Evolutionary conservation across 2,113 vertebrate genomes (phyloP), one percentile per base, ranked within the genome.

Genomic region (Upupa epops): DNA sequence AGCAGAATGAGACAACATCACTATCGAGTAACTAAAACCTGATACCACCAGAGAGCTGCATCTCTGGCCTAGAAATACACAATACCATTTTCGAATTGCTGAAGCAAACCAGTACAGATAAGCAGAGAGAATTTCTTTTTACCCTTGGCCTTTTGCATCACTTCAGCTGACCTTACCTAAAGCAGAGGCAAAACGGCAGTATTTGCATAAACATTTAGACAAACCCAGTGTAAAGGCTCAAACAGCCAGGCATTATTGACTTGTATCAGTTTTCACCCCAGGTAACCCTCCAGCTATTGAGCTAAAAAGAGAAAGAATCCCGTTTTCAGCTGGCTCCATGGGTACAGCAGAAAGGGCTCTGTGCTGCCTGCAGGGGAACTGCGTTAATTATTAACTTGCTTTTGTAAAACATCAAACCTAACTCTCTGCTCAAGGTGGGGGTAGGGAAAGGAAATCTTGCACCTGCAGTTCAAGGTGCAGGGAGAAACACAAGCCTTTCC

Each of bases 311-410:
- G 84, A 55, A 70, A 91, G 81, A 92, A 94, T 29, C 59, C 29
- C 83, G 94, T 94, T 88, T 96, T 88, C 91, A 64, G 82, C 60
- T 36, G 2, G 18, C 92, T 96, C 96, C 78, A 75, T 18, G 54
- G 94, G 83, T 59, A 55, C 17, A 0, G 71, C 63, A 86, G 85
- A 88, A 94, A 81, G 72, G 71, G 45, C 11, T 0, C 63, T 42
- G 91, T 5, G 66, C 90, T 92, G 93, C 94, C 92, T n/a, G 69
- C 76, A 63, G 93, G 95, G 89, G 34, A 94, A 26, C 46, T 16
- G 65, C 26, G n/a, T 94, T 96, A 93, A 97, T 97, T 90, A 97
- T 97, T 97, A 98, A 97, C 96, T 95, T 78, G 93, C 93, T 95
- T 96, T 80, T 86, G 84, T 93, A 93, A 95, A 96, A 93, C 48